These are phyloP conservation scores for Oreortyx pictus DNA, from an alignment of 2,797 vertebrate species.

Conservation along the genomic window DNA sequence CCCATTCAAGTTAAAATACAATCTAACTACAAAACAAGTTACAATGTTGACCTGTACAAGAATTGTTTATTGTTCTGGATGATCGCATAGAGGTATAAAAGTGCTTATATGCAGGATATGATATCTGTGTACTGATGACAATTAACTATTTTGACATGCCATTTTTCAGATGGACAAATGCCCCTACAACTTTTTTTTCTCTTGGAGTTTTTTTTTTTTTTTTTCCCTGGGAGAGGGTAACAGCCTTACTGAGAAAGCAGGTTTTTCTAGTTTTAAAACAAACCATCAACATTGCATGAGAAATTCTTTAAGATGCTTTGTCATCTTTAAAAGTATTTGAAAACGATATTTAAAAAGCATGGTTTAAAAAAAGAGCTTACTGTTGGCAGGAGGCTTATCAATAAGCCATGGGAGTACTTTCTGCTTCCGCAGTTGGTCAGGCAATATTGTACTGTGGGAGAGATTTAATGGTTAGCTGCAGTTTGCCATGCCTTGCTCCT, in stretches of 20 bases:
- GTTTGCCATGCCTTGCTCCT: neutral
- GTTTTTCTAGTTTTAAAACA: neutral
- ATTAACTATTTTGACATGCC: neutral
- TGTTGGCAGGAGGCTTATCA: neutral
- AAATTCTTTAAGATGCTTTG: neutral
- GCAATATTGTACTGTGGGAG: neutral
- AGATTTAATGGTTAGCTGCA: neutral
- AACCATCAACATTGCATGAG: fast-evolving
- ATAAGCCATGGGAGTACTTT: neutral
- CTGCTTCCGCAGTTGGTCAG: neutral
- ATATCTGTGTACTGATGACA: neutral
- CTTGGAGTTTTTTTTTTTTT: neutral
- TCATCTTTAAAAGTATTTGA: neutral
- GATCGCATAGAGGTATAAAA: neutral
- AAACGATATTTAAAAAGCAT: neutral
- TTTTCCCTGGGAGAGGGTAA: neutral
- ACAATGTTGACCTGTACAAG: neutral
- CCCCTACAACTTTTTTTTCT: neutral
- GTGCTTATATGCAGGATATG: neutral
- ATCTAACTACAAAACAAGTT: neutral
- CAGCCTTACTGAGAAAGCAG: neutral
- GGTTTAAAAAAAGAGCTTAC: neutral
- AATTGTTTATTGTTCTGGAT: neutral
- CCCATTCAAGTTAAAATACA: neutral
- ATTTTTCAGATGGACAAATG: neutral